phyloP scores from a whole-genome alignment of 2,888 invertebrate species.

The Germaria angustata region DNA sequence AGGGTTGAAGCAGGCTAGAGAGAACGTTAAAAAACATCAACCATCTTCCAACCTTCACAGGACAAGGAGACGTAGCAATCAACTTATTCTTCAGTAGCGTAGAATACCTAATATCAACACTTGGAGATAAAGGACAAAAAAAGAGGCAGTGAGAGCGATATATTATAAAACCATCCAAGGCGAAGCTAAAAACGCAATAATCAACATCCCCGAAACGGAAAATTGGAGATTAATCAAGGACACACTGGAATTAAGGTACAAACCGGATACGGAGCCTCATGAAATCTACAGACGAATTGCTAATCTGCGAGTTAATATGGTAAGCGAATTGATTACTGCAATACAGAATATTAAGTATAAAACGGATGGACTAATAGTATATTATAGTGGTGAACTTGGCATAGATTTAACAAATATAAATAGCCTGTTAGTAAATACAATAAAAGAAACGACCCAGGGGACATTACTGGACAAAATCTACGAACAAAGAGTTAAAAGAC shows the following conservation, averaged over 20 bases:
- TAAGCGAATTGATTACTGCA: background rate
- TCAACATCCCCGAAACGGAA: background rate
- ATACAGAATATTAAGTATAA: too few species aligned
- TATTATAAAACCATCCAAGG: too few species aligned
- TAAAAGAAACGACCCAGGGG: constrained; percentile 7
- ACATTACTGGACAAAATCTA: constrained; percentile 6
- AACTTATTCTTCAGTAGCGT: too few species aligned
- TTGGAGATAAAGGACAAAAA: too few species aligned
- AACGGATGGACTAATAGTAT: background rate
- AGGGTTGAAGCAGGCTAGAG: background rate
- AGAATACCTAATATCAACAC: too few species aligned
- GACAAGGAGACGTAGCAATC: too few species aligned
- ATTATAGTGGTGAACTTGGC: background rate
- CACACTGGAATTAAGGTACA: background rate
- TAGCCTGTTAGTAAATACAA: background rate
- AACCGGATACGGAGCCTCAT: background rate
- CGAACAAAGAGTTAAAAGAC: background rate
- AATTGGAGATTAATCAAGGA: background rate
- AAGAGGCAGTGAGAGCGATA: too few species aligned
- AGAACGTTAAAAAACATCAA: too few species aligned
- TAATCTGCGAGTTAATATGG: background rate
- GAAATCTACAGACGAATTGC: background rate
- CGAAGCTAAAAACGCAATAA: too few species aligned
- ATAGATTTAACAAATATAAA: background rate
- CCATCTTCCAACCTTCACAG: too few species aligned